Base-by-base conservation (phyloP, 2,113 vertebrate genomes). In the Amblyornis subalaris region DNA sequence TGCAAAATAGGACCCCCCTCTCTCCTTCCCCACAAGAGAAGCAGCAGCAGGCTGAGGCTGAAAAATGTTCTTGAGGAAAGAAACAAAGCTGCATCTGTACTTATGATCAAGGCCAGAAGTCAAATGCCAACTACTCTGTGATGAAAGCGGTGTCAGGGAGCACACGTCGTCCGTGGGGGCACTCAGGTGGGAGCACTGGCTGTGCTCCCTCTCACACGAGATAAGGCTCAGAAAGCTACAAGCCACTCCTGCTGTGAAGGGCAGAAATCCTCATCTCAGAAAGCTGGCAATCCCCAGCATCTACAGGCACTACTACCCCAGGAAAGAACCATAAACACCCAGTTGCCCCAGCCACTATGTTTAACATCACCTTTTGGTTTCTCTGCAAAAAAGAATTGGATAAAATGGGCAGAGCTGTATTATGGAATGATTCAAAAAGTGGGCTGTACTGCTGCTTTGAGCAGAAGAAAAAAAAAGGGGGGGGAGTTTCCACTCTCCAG, bases 301-400 rank as follows among this genome's bases (percentile, higher is more conserved):
- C 60, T 28, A 45, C 54, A 77, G 53, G 24, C 53, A 72, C 35
- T 57, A 11, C 33, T 58, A 31, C 25, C 58, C 44, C 66, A 74
- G 36, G 15, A 54, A 81, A 88, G 33, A 88, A 44, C 7, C 26
- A 47, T 22, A 20, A 54, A 54, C 17, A 54, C 29, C 13, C 35
- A 47, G 7, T 1, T 88, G 14, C 33, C 64, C 12, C 44, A 75
- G 36, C 17, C 35, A 35, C 29, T 53, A 42, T 0, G 0, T 45
- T 83, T 76, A 83, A 89, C 15, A 66, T 3, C 9, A 67, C 11
- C 48, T 54, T 72, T 45, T 3, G 0, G 17, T n/a, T 91, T 54
- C 48, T 40, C 71, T 67, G 36, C 16, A 66, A 48, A 44, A 74
- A 58, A 36, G 1, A 61, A 18, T 4, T n/a, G 28, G 61, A 35